These are phyloP conservation scores for Corythaixoides concolor DNA, from an alignment of 2,113 vertebrate species.

Conservation along the genomic window DNA sequence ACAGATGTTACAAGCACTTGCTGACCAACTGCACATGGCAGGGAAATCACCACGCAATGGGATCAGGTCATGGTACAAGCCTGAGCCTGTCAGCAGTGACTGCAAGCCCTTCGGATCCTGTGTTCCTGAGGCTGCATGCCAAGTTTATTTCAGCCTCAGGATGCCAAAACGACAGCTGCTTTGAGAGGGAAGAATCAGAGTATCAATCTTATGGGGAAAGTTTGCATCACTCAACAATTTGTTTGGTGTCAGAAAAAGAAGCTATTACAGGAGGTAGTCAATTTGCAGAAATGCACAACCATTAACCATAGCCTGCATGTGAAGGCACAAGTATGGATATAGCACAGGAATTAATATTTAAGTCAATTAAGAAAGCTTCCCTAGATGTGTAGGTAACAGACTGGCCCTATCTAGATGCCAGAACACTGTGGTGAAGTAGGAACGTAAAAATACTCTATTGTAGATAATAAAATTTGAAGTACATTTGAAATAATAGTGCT, in stretches of 20 bases:
- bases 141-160: constrained; percentile 4
- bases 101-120: neutral
- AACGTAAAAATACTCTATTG: neutral
- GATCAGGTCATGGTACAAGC: neutral
- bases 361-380: neutral
- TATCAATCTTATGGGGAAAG: neutral
- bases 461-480: neutral
- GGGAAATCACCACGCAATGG: neutral
- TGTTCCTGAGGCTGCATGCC: neutral
- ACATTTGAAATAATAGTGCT: neutral
- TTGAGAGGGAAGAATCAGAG: neutral
- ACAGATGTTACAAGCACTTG: constrained; percentile 17
- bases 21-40: neutral
- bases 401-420: neutral
- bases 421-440: neutral
- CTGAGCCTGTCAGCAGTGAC: neutral
- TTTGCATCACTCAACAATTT: neutral
- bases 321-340: neutral
- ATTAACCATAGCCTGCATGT: neutral
- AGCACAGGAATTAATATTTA: neutral
- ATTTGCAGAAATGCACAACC: neutral
- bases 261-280: neutral
- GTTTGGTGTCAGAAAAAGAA: neutral
- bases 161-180: constrained; percentile 39
- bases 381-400: neutral